A percentile compares a stretch with the other conserved stretches of the same genome.
phyloP scores from a whole-genome alignment of 2,113 vertebrate genomes.

The Hiodon tergisus region DNA sequence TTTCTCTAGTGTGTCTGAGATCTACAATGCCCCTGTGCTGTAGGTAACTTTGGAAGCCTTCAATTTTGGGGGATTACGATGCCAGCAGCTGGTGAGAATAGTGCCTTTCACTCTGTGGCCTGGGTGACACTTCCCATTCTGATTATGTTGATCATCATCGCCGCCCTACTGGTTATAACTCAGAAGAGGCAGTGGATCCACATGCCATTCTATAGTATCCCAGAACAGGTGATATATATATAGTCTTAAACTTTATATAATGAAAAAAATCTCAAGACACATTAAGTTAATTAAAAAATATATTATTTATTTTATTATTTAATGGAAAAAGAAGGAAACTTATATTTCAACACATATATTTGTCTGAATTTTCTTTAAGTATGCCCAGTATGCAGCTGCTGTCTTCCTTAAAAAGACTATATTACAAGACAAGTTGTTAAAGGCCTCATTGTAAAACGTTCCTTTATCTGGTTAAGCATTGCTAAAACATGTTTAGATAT shows the following conservation, averaged over 20 bases:
- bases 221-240: slow-evolving; percentile 79
- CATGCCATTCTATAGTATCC: slow-evolving; percentile 75
- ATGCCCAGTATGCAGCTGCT: no score
- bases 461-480: no score
- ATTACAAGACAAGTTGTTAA: no score
- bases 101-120: slow-evolving; percentile 61
- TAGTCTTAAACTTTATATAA: not conserved
- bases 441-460: no score
- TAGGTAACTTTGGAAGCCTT: slow-evolving; percentile 68
- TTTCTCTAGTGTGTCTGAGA: no score
- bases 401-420: no score
- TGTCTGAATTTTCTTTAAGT: no score
- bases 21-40: not conserved
- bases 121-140: slow-evolving; percentile 70
- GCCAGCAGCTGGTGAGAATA: slow-evolving; percentile 50
- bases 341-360: no score
- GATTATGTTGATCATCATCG: slow-evolving; percentile 65
- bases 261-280: not conserved
- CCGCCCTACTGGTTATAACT: slow-evolving; percentile 70
- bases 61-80: slow-evolving; percentile 63
- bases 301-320: no score
- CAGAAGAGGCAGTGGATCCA: slow-evolving; percentile 81
- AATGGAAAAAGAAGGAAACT: no score
- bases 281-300: no score
- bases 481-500: no score